Percentiles rank a stretch among this genome's conserved stretches.
These are phyloP conservation scores for Pipa parva DNA, from an alignment of 2,113 vertebrate genomes.

Conservation along the genomic window DNA sequence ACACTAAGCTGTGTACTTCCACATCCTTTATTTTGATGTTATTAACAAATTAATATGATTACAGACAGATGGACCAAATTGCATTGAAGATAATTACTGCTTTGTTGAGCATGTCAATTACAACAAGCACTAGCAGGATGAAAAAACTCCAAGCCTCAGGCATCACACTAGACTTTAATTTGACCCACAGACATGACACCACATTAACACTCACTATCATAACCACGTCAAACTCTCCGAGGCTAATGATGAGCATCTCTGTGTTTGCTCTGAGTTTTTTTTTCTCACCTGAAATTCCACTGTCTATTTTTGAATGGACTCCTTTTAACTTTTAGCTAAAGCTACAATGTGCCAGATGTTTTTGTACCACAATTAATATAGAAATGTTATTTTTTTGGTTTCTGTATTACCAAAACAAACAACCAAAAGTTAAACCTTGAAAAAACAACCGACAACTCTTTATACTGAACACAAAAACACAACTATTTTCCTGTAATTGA, in stretches of 20 bases:
- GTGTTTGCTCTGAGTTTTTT: background rate
- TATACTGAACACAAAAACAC: too few relatives aligned
- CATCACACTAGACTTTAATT: conserved; percentile 13
- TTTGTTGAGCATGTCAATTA: conserved; percentile 18
- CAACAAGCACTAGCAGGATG: conserved; percentile 22
- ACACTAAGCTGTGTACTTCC: background rate
- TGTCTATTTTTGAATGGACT: background rate
- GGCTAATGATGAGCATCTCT: background rate
- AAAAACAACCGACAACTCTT: too few relatives aligned
- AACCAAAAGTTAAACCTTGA: too few relatives aligned
- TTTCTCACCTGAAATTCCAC: background rate
- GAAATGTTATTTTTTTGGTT: too few relatives aligned
- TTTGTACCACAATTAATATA: too few relatives aligned
- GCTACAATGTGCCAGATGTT: too few relatives aligned
- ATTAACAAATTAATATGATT: conserved; percentile 6
- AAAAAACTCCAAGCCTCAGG: conserved; percentile 13
- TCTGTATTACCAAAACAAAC: too few relatives aligned
- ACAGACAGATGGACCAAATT: conserved; percentile 6
- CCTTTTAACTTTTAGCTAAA: background rate
- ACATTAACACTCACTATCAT: background rate
- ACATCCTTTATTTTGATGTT: conserved; percentile 10
- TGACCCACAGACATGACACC: conserved; percentile 14
- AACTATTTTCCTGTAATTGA: too few relatives aligned
- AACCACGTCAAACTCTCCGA: background rate
- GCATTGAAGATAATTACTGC: conserved; percentile 14